Evolutionary conservation across 2,113 vertebrate genomes (phyloP).

Genomic region (Alosa alosa): DNA sequence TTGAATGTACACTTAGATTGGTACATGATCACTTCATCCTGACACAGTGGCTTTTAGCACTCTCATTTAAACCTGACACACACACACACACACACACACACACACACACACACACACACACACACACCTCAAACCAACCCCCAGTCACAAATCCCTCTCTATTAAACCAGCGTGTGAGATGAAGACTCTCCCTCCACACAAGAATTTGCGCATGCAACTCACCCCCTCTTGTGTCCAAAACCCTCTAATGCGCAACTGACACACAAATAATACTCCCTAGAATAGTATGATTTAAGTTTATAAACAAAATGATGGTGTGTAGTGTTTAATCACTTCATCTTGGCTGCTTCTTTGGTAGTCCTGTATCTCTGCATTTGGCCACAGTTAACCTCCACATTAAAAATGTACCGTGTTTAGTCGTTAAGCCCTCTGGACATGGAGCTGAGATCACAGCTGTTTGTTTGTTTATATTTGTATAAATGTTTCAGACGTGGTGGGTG

Average conservation of each 20-base stretch:
- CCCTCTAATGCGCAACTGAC: not conserved
- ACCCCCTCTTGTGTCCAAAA: constrained; percentile 47
- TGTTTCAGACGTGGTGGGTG: not conserved
- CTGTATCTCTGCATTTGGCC: not conserved
- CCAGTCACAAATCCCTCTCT: constrained; percentile 5
- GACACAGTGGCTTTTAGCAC: not conserved
- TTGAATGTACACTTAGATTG: not conserved
- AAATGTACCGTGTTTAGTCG: not conserved
- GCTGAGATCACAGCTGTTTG: constrained; percentile 19
- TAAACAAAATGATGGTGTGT: not conserved
- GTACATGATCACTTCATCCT: not conserved
- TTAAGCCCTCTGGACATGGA: not conserved
- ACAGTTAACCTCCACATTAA: not conserved
- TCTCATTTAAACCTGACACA: not conserved
- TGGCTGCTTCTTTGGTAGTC: not conserved
- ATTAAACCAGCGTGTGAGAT: constrained; percentile 23
- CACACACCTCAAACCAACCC: constrained; percentile 2
- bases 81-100: not conserved
- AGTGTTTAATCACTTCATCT: not conserved
- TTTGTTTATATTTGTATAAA: not conserved
- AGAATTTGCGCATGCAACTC: constrained; percentile 34
- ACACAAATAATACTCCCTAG: not conserved
- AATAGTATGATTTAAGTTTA: not conserved
- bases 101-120: constrained; percentile 17
- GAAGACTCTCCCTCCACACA: constrained; percentile 9